phyloP scores from a whole-genome alignment of 2,888 invertebrate species.

The Microctonus hyperodae region DNA sequence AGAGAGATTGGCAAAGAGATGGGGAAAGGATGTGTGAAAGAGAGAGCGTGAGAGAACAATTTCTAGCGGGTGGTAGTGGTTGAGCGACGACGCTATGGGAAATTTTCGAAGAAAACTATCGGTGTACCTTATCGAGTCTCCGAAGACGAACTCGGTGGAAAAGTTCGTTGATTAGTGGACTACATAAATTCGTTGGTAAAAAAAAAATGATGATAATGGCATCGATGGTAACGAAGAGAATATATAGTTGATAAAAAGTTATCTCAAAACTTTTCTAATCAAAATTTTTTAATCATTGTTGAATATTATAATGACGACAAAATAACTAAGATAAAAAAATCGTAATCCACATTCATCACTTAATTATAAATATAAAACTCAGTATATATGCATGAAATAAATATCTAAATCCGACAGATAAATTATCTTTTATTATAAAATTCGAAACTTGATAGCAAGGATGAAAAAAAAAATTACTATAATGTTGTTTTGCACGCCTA shows the following conservation, averaged over 20 bases:
- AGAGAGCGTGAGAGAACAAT: neutral
- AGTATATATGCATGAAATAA: too few species aligned
- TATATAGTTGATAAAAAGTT: constrained; percentile 8
- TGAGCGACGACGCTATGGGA: constrained; percentile 32
- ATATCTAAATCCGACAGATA: too few species aligned
- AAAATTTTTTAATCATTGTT: neutral
- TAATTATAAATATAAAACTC: neutral
- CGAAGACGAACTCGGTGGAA: constrained; percentile 33
- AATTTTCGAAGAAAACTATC: constrained; percentile 43
- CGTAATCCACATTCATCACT: neutral
- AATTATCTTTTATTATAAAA: too few species aligned
- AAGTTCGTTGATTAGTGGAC: constrained; percentile 42
- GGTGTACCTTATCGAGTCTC: constrained; percentile 40
- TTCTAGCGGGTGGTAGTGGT: neutral
- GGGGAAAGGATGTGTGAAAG: constrained; percentile 16
- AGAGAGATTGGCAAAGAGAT: constrained; percentile 32
- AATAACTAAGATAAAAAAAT: neutral
- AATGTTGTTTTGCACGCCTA: neutral
- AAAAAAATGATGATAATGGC: constrained; percentile 26
- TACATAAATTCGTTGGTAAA: constrained; percentile 37
- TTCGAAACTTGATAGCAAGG: too few species aligned
- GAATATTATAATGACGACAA: neutral
- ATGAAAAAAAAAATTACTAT: neutral
- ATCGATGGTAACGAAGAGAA: constrained; percentile 28
- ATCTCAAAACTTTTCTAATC: neutral